Evolutionary conservation across 2,113 vertebrate species (phyloP).

Genomic region (Pan paniscus): DNA sequence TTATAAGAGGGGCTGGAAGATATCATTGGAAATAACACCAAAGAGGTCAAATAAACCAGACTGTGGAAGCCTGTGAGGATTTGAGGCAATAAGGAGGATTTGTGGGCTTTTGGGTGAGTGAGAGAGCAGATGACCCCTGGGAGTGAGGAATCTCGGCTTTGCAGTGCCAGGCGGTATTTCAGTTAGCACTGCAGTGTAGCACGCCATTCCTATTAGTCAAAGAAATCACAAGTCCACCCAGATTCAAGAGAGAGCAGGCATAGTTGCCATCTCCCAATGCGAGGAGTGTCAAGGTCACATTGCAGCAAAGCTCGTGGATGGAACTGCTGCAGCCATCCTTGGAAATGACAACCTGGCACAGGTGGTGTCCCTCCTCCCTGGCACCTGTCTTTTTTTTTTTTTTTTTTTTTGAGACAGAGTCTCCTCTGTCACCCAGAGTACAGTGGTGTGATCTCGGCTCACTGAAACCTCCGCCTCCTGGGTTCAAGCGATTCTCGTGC

Average conservation of each 20-base stretch:
- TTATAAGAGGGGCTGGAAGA: background rate
- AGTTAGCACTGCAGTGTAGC: background rate
- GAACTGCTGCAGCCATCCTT: background rate
- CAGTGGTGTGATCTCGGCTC: accelerated
- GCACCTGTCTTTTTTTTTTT: no score
- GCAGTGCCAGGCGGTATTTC: background rate
- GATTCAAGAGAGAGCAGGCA: background rate
- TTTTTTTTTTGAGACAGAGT: no score
- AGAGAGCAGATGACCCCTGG: background rate
- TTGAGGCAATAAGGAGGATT: background rate
- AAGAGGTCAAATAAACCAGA: background rate
- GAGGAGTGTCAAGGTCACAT: background rate
- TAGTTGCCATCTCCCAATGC: background rate
- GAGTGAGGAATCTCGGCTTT: background rate
- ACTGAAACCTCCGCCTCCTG: no score
- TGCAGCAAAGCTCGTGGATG: accelerated
- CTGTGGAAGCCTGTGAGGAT: background rate
- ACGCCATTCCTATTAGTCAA: background rate
- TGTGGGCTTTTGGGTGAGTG: accelerated
- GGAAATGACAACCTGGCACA: background rate
- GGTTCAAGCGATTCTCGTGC: no score
- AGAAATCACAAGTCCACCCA: background rate
- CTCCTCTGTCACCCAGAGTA: no score
- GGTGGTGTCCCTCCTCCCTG: no score
- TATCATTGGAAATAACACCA: background rate